Percentiles rank a stretch among this genome's conserved stretches.
Conservation (phyloP, 1,140 invertebrate species). For the Pararge aegeria region DNA sequence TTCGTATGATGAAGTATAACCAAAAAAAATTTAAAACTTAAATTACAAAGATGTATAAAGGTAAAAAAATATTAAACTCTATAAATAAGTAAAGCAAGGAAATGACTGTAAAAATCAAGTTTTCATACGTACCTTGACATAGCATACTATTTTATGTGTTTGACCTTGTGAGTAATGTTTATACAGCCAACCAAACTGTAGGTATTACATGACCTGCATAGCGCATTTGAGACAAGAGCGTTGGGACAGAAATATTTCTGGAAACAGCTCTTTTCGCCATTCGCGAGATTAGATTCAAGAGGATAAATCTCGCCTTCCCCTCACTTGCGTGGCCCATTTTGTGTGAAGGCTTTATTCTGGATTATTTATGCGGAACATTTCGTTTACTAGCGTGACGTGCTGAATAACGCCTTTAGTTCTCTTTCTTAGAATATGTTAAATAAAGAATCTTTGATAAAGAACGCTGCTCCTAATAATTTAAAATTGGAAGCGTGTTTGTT, state of each 20-base stretch:
- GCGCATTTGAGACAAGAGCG: constrained; percentile 42
- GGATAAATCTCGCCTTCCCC: constrained; percentile 68
- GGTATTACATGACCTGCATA: constrained; percentile 40
- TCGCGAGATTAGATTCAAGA: constrained; percentile 72
- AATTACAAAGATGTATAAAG: no score
- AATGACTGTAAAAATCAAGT: no score
- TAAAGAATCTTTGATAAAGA: constrained; percentile 13
- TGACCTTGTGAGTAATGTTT: not conserved
- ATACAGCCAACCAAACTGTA: not conserved
- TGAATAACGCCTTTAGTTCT: constrained; percentile 63
- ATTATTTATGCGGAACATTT: constrained; percentile 74
- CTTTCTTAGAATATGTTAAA: constrained; percentile 33
- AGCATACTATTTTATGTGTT: not conserved
- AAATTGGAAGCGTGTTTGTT: no score
- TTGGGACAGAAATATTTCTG: constrained; percentile 56
- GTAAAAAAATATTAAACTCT: no score
- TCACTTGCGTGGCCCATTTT: constrained; percentile 60
- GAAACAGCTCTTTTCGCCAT: constrained; percentile 66
- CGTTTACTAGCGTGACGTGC: constrained; percentile 50
- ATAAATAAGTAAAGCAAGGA: no score
- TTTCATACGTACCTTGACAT: no score
- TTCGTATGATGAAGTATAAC: no score
- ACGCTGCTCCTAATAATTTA: not conserved
- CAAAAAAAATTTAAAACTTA: no score
- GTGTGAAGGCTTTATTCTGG: constrained; percentile 68